Conservation (phyloP, 2,797 vertebrate species). For the Mormyrus hasselquistii region DNA sequence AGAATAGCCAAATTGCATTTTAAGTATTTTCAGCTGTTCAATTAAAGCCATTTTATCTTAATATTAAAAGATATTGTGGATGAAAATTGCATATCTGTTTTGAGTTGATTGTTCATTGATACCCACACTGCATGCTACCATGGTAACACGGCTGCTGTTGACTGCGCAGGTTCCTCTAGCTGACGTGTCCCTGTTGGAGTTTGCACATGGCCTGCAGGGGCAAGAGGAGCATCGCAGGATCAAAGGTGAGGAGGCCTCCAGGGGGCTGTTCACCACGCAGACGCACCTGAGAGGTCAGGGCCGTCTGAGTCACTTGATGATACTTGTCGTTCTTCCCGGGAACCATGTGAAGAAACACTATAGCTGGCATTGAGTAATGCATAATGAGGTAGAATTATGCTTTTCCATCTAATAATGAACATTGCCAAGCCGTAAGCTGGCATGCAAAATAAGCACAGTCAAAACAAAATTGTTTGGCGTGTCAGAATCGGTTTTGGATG, state of each 20-base stretch:
- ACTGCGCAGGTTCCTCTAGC: slow-evolving; percentile 3
- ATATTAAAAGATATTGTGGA: not conserved
- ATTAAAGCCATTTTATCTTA: not conserved
- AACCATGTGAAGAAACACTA: not conserved
- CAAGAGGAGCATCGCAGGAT: slow-evolving; percentile 28
- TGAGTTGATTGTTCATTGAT: not conserved
- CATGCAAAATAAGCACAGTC: not conserved
- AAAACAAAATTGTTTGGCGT: not conserved
- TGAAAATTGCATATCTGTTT: not conserved
- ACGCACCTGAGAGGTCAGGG: slow-evolving; percentile 38
- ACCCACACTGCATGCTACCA: not conserved
- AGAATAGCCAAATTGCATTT: not conserved
- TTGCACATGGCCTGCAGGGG: slow-evolving; percentile 27
- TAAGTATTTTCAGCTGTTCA: not conserved
- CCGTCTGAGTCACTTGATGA: not conserved
- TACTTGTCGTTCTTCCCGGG: not conserved
- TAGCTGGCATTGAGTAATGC: not conserved
- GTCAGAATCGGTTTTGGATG: slow-evolving; percentile 18
- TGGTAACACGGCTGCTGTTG: not conserved
- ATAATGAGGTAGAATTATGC: not conserved
- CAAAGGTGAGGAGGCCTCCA: slow-evolving; percentile 16
- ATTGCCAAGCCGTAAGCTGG: not conserved
- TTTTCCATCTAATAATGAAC: not conserved
- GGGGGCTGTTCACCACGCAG: slow-evolving; percentile 19
- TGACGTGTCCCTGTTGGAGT: slow-evolving; percentile 23